Base-by-base conservation (phyloP, 2,888 invertebrate species). In the Zeuzera pyrina region DNA sequence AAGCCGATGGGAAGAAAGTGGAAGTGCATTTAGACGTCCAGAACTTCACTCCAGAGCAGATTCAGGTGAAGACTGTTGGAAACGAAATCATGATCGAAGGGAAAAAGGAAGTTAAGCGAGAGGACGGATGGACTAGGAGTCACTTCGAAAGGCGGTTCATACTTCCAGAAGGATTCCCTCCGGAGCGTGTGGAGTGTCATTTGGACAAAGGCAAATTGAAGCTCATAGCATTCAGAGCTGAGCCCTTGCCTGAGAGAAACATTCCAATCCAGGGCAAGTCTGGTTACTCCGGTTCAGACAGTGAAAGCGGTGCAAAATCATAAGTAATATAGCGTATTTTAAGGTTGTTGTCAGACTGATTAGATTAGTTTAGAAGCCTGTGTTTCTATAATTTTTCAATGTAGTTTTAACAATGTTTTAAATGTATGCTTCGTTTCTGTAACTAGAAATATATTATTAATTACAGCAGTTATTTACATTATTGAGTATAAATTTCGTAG, bases 21-120 rank as follows among this genome's bases (percentile, higher is more conserved):
- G 89, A 89, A 56, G 89, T 91, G 6, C 87, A 88, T 42, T 68
- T 93, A 48, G 93, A 93, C 55, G 91, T 93, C 0, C 87, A 90
- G 51, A 91, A 93, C 47, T 94, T 93, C 52, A 76, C 85, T n/a
- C 93, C 93, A 0, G 88, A 89, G 10, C 93, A 94, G 64, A 88
- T 94, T 21, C 84, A 86, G 5, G 92, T 94, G 12, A 93, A 92
- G 64, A 91, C 91, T 0, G 84, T 90, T 0, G 92, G 91, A 4
- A 88, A 89, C 42, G 86, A 85, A 33, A 86, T 94, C 13, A 85
- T 89, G 30, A 85, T 92, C n/a, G 91, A 93, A 62, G 93, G 91
- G 0, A 91, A 89, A 57, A 93, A 91, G 55, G 91, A 91, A 50
- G 88, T 93, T 41, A 89, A 89, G 45, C 86, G 87, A 26, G 91